These are phyloP conservation scores for Colletes collaris DNA, from an alignment of 2,888 invertebrate species.

Conservation along the genomic window DNA sequence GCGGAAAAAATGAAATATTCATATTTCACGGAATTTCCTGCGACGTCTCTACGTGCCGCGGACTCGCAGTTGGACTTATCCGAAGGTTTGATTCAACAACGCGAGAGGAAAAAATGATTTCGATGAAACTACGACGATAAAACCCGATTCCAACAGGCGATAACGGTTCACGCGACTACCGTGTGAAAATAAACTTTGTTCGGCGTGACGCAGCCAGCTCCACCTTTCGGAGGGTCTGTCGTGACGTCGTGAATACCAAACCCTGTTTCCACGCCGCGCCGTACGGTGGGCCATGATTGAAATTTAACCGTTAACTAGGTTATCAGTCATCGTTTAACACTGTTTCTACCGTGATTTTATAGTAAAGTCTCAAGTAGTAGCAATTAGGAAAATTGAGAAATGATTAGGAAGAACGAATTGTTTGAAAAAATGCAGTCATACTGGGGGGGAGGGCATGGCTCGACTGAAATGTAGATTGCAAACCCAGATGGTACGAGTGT, in stretches of 20 bases:
- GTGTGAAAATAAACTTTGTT: constrained; percentile 34
- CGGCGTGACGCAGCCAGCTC: not conserved
- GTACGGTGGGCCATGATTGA: too few relatives aligned
- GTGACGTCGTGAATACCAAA: constrained; percentile 21
- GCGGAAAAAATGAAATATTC: constrained; percentile 10
- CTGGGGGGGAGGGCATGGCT: too few relatives aligned
- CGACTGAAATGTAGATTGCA: too few relatives aligned
- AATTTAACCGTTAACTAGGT: too few relatives aligned
- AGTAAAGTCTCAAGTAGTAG: too few relatives aligned
- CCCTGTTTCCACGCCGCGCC: not conserved
- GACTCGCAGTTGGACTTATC: constrained; percentile 15
- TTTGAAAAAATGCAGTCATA: too few relatives aligned
- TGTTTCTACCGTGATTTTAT: too few relatives aligned
- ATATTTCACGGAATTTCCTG: not conserved
- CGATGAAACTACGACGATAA: constrained; percentile 41
- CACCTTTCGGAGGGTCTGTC: constrained; percentile 11
- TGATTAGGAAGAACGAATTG: too few relatives aligned
- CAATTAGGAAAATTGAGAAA: too few relatives aligned
- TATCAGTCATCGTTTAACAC: too few relatives aligned
- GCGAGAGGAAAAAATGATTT: constrained; percentile 19
- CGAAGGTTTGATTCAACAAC: not conserved
- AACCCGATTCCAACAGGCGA: constrained; percentile 36
- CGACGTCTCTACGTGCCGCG: not conserved
- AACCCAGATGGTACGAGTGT: not conserved
- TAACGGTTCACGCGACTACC: constrained; percentile 45